These are phyloP conservation scores for Nanger granti DNA, from an alignment of 2,113 vertebrate species.

Conservation along the genomic window DNA sequence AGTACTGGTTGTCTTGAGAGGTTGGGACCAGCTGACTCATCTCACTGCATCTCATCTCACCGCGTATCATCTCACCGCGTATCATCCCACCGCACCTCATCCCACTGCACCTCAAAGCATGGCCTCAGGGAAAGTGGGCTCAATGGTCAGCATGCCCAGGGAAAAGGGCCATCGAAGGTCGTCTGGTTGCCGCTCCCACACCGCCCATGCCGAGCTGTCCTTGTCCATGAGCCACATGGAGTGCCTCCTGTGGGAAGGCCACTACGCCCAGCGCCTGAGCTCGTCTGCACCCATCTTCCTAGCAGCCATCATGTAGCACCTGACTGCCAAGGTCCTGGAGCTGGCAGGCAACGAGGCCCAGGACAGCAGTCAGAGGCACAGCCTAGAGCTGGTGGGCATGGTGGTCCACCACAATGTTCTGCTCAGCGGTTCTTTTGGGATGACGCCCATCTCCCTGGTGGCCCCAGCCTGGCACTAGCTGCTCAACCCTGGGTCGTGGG, in stretches of 20 bases:
- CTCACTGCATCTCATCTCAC: background rate
- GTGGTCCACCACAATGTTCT: constrained; percentile 77
- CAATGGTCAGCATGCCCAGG: background rate
- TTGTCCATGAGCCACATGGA: constrained; percentile 80
- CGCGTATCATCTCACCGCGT: background rate
- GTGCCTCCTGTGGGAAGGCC: constrained; percentile 72
- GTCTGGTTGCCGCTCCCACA: background rate
- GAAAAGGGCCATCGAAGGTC: accelerated
- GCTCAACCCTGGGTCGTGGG: accelerated
- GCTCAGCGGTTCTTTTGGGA: constrained; percentile 70
- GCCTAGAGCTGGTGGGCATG: constrained; percentile 73
- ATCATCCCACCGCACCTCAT: too few species aligned
- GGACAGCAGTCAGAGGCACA: constrained; percentile 57
- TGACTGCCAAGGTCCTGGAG: constrained; percentile 78
- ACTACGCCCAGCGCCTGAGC: constrained; percentile 66
- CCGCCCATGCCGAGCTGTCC: constrained; percentile 62
- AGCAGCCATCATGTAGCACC: constrained; percentile 73
- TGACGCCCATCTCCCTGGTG: constrained; percentile 71
- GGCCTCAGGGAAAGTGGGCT: background rate
- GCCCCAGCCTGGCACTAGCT: background rate
- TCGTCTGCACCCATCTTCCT: constrained; percentile 68
- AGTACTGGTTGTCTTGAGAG: accelerated
- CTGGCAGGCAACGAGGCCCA: constrained; percentile 74
- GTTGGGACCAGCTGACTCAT: background rate
- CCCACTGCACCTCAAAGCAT: too few species aligned